Evolutionary conservation across 30 jellyfish, hydroid and myxozoan species (phyloP).

Genomic region (Pelagia noctiluca): DNA sequence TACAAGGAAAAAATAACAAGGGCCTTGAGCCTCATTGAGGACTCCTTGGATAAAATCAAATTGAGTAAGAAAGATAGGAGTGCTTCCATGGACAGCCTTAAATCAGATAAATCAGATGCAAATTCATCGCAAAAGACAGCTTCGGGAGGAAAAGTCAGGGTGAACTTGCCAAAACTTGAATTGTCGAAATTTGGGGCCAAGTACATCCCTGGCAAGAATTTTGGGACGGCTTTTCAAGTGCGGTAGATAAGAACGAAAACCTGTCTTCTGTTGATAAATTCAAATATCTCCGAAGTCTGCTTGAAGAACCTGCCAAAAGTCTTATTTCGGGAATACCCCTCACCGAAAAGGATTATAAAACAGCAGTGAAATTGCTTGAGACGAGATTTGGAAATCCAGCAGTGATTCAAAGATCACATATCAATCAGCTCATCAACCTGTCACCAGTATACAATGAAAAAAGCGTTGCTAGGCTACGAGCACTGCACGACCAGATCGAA

Average conservation of each 20-base stretch:
- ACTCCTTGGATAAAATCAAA: background rate
- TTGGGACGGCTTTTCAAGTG: conserved; percentile 68
- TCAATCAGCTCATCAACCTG: conserved; percentile 5
- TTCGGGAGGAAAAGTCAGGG: no score
- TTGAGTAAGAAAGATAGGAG: background rate
- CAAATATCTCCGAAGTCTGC: conserved; percentile 26
- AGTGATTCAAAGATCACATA: conserved; percentile 16
- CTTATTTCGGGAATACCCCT: conserved; percentile 29
- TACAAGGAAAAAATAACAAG: conserved; percentile 8
- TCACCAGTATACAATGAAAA: conserved; percentile 13
- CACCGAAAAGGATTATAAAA: conserved; percentile 11
- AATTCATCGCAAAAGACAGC: no score
- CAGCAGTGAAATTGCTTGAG: conserved; percentile 25
- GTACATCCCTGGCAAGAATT: conserved; percentile 55
- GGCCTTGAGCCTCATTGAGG: background rate
- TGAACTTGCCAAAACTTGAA: conserved; percentile 51
- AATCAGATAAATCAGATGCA: background rate
- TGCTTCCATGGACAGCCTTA: conserved; percentile 2
- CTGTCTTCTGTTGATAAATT: conserved; percentile 49
- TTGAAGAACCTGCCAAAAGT: conserved; percentile 65
- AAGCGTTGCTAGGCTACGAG: background rate
- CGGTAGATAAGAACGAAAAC: conserved; percentile 36
- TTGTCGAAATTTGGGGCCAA: conserved; percentile 26
- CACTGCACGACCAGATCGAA: conserved; percentile 21
- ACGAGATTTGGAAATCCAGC: conserved; percentile 11